Evolutionary conservation across 2,797 vertebrate genomes (phyloP).

Genomic region (Muscicapa comitata): DNA sequence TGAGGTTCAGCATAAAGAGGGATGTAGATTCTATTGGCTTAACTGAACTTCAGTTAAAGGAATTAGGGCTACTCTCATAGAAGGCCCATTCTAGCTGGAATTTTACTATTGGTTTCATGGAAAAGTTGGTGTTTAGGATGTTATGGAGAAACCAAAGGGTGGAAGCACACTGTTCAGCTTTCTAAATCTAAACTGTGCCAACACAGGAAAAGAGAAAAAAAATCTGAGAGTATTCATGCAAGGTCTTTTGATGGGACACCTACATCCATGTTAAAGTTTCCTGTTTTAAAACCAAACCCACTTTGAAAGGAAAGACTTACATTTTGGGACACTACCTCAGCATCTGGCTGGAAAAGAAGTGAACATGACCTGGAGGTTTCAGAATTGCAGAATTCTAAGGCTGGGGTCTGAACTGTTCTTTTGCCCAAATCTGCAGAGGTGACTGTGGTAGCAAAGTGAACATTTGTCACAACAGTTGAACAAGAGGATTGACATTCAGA

Average conservation of each 20-base stretch:
- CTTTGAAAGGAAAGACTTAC: slow-evolving; percentile 36
- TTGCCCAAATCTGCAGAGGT: slow-evolving; percentile 41
- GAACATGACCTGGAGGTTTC: slow-evolving; percentile 42
- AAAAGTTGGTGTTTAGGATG: background rate
- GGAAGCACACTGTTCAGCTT: background rate
- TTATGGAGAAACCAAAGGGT: background rate
- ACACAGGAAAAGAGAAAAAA: background rate
- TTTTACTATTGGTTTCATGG: background rate
- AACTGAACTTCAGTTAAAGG: background rate
- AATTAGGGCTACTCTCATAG: background rate
- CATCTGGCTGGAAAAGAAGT: slow-evolving; percentile 58
- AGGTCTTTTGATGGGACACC: background rate
- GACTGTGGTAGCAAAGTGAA: slow-evolving; percentile 45
- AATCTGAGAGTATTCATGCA: background rate
- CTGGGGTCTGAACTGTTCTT: slow-evolving; percentile 47
- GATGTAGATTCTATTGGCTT: background rate
- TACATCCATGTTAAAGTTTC: background rate
- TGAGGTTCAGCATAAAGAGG: background rate
- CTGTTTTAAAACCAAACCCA: background rate
- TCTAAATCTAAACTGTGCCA: background rate
- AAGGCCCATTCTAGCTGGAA: background rate
- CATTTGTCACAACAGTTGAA: slow-evolving; percentile 15
- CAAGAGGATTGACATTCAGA: background rate
- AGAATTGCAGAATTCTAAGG: slow-evolving; percentile 44
- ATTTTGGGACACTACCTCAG: slow-evolving; percentile 50